phyloP scores from a whole-genome alignment of 2,113 vertebrate genomes.

The Argyrosomus japonicus region DNA sequence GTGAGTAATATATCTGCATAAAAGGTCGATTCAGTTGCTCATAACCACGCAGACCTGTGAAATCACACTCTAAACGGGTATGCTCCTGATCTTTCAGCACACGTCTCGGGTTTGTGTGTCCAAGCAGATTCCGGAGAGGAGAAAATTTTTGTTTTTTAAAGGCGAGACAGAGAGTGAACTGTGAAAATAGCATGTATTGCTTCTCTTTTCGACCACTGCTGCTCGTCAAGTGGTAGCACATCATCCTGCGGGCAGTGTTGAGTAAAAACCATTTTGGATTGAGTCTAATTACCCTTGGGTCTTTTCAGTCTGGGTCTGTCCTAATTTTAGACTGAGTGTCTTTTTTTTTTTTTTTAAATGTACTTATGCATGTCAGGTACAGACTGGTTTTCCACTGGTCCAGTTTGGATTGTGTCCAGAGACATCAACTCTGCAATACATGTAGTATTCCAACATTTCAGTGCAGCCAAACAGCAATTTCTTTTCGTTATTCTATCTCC shows the following conservation, averaged over 20 bases:
- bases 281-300: neutral
- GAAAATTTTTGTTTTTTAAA: neutral
- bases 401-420: constrained; percentile 3
- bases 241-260: neutral
- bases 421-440: neutral
- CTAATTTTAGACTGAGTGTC: neutral
- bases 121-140: neutral
- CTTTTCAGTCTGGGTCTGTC: neutral
- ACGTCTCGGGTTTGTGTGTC: neutral
- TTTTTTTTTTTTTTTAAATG: neutral
- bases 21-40: neutral
- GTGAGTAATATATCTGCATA: neutral
- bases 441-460: neutral
- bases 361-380: neutral
- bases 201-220: neutral
- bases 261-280: neutral
- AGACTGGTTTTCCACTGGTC: neutral
- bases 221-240: neutral
- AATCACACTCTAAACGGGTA: neutral
- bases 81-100: neutral
- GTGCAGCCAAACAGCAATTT: neutral
- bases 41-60: neutral
- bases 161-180: neutral
- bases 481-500: neutral
- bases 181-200: neutral